Evolutionary conservation across 2,797 vertebrate species (phyloP).

Genomic region (Pelodytes ibericus): DNA sequence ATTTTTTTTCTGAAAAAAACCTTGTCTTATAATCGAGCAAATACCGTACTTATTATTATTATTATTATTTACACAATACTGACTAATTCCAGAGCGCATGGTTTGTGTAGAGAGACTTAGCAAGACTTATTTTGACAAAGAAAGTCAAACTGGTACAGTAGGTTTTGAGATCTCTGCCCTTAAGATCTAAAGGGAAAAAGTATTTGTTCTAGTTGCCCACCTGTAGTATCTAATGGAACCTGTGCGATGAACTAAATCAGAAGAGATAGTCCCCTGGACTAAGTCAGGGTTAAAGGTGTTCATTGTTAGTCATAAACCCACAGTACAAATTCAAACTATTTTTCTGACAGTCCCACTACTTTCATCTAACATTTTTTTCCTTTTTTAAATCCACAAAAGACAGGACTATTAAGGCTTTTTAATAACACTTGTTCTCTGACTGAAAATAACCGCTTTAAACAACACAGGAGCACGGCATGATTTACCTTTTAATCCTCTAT

Average conservation of each 20-base stretch:
- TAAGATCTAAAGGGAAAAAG: too few species aligned
- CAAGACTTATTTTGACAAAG: too few species aligned
- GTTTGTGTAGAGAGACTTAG: too few species aligned
- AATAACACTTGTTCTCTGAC: conserved; percentile 42
- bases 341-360: conserved; percentile 1
- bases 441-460: conserved; percentile 34
- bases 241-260: not conserved
- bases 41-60: too few species aligned
- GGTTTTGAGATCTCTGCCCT: too few species aligned
- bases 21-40: too few species aligned
- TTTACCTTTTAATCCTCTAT: conserved; percentile 18
- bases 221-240: not conserved
- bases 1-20: too few species aligned
- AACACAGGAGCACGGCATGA: conserved; percentile 17
- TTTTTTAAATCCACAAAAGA: conserved; percentile 25
- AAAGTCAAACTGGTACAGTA: too few species aligned
- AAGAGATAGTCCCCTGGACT: not conserved
- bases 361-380: conserved; percentile 13
- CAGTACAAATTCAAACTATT: not conserved
- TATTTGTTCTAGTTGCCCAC: too few species aligned
- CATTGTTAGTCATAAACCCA: not conserved
- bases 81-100: too few species aligned
- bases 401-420: conserved; percentile 30
- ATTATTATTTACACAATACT: too few species aligned
- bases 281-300: not conserved